Evolutionary conservation across 2,797 vertebrate species (phyloP), one percentile per base, ranked within the genome.

Genomic region (Eulemur mongoz): DNA sequence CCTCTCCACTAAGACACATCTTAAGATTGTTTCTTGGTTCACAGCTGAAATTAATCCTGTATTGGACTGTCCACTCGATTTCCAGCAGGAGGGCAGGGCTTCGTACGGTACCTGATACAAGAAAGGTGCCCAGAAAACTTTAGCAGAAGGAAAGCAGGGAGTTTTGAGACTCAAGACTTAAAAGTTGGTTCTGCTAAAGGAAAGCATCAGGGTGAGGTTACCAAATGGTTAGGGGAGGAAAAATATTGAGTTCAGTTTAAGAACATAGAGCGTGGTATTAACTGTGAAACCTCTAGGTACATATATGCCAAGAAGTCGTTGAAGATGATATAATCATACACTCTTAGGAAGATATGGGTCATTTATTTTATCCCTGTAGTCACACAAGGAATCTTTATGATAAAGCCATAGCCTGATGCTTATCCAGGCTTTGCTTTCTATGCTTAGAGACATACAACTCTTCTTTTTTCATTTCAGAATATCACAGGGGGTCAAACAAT

Each of bases 271-370:
- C 4, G 8, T 23, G 70, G 14, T 25, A 20, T n/a, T 63, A n/a
- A 7, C 85, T 27, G 70, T n/a, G 38, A 52, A 35, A n/a, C 2
- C 48, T 72, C 18, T 32, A 12, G 32, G 50, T 5, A 20, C 11
- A 0, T 4, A 7, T 11, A 10, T 7, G 32, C 48, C 17, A 22
- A 5, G 45, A 4, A 8, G 70, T 4, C 7, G 1, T 23, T 61
- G 52, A 45, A 78, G 59, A 27, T 35, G 59, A 25, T 3, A 5
- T 6, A 18, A 25, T 45, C 40, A 20, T 7, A 1, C 25, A 0
- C 59, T 54, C 30, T 78, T 8, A n/a, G 72, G 61, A 61, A 61
- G 57, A 22, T 20, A 1, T 1, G 32, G 50, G 80, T 9, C 48
- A 6, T n/a, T 45, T 11, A 20, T 32, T 45, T 54, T 4, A 30